A percentile compares a stretch with the other conserved stretches of the same genome.
phyloP scores from a whole-genome alignment of 2,113 vertebrate genomes.

The Rhombomys opimus region DNA sequence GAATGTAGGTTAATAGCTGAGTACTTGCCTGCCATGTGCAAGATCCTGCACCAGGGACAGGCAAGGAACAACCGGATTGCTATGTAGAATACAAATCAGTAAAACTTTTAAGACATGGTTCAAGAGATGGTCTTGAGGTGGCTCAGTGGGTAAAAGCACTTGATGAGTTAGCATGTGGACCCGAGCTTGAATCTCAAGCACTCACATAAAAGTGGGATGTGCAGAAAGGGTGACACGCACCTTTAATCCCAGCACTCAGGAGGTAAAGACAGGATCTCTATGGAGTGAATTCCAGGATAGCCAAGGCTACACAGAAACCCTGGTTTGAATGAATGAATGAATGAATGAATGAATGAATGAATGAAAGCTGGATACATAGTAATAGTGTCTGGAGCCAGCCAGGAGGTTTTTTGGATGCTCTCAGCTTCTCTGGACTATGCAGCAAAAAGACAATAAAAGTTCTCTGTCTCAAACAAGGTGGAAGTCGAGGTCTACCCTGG shows the following conservation, averaged over 20 bases:
- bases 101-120: not conserved
- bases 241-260: not conserved
- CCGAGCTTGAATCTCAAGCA: not conserved
- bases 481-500: not conserved
- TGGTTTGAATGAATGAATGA: not conserved
- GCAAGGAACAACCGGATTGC: not conserved
- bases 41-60: not conserved
- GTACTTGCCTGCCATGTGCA: not conserved
- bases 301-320: not conserved
- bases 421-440: not conserved
- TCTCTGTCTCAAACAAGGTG: not conserved
- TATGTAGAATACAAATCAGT: not conserved
- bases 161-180: not conserved
- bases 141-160: not conserved
- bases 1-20: not conserved
- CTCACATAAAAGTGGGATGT: not conserved
- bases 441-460: not conserved
- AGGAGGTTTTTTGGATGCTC: not conserved
- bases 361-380: not conserved
- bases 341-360: not conserved
- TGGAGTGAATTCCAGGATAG: not conserved
- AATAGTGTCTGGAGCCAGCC: not conserved
- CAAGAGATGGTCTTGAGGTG: not conserved
- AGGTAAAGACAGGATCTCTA: not conserved
- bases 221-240: not conserved